Percentiles rank a stretch among this genome's conserved stretches.
Conservation (phyloP, 2,888 invertebrate species). For the Drosophila formosana region DNA sequence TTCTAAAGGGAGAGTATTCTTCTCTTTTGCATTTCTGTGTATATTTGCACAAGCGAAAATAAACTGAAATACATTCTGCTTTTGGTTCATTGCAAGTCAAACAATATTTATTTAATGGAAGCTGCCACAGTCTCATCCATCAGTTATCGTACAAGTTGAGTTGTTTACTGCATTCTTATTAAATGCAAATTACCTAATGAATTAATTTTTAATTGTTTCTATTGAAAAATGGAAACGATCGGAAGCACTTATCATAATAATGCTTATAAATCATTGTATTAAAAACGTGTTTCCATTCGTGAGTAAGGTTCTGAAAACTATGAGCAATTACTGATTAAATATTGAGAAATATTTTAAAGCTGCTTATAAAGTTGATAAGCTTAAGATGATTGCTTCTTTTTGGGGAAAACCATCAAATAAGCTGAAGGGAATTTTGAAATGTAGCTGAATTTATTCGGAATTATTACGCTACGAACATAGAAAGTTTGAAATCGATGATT, state of each 20-base stretch:
- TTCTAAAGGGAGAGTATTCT: slow-evolving; percentile 15
- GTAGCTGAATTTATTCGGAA: too few relatives aligned
- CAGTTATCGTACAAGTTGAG: slow-evolving; percentile 7
- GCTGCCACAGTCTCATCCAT: slow-evolving; percentile 24
- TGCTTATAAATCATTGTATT: background rate
- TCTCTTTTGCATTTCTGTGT: slow-evolving; percentile 36
- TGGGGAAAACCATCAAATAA: background rate
- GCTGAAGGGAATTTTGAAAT: too few relatives aligned
- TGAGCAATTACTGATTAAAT: background rate
- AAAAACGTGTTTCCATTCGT: background rate
- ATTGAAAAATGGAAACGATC: background rate
- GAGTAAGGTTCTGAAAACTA: background rate
- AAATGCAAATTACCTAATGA: slow-evolving; percentile 4
- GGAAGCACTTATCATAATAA: background rate
- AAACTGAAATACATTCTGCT: slow-evolving; percentile 49
- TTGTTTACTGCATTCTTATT: background rate
- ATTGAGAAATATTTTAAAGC: too few relatives aligned
- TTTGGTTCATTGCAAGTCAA: slow-evolving; percentile 31
- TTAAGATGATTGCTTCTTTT: background rate
- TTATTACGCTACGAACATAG: too few relatives aligned
- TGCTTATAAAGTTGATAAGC: background rate
- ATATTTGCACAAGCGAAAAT: slow-evolving; percentile 59
- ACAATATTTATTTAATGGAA: slow-evolving; percentile 18
- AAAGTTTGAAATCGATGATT: background rate
- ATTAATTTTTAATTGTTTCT: background rate